Conservation (phyloP, 2,113 vertebrate genomes). For the Chlorocebus sabaeus region DNA sequence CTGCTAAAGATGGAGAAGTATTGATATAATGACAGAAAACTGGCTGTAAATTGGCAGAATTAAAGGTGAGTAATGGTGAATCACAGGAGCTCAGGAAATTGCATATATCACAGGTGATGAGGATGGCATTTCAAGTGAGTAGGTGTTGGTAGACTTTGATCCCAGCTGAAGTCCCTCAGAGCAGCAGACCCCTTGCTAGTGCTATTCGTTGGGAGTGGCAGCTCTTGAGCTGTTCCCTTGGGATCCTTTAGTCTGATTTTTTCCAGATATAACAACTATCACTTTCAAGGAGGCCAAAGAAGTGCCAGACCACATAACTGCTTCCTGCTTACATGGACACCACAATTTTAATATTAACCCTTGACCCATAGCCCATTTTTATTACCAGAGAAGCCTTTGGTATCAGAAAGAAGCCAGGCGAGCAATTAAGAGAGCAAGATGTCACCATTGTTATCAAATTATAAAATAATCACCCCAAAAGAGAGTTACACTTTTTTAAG, state of each 20-base stretch:
- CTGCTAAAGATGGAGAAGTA: not conserved
- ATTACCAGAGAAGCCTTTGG: not conserved
- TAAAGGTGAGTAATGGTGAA: not conserved
- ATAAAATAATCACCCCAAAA: not conserved
- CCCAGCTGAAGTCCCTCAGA: not conserved
- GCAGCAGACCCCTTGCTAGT: not conserved
- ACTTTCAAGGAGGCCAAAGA: not conserved
- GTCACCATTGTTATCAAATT: not conserved
- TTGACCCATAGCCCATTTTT: not conserved
- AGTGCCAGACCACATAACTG: not conserved
- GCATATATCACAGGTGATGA: not conserved
- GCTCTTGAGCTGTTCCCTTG: not conserved
- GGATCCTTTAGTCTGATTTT: not conserved
- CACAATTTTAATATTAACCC: not conserved
- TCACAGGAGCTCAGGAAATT: not conserved
- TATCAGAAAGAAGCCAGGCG: not conserved
- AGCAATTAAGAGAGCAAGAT: not conserved
- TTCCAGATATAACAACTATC: not conserved
- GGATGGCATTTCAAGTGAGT: not conserved
- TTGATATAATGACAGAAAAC: not conserved
- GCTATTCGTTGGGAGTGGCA: not conserved
- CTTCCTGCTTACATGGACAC: not conserved
- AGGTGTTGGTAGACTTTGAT: not conserved
- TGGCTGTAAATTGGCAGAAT: not conserved
- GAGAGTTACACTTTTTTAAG: not conserved